Base-by-base conservation (phyloP, 2,888 invertebrate species). In the Autographa gamma region DNA sequence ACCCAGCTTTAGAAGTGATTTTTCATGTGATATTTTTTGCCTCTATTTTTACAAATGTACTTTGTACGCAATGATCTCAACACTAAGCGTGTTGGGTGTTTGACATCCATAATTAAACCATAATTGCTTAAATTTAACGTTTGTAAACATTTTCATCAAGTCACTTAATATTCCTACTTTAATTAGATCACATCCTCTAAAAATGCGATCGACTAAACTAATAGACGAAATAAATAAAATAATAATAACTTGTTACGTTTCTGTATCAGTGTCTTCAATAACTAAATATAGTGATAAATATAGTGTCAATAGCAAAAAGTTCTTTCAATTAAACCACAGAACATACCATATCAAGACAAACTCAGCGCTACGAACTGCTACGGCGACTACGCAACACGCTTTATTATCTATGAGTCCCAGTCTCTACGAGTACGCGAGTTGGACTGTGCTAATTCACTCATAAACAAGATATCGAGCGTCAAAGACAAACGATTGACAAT, bases 401-500 rank as follows among this genome's bases (percentile, higher is more conserved):
- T 41, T 41, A 41, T 13, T 41, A 41, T 13, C 13, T 13, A 41
- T 41, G 41, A 13, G 13, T 11, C 2, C 11, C 38, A 7, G 38
- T 38, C 5, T 7, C 38, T 16, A 14, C 16, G 11, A 11, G 38
- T 11, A 38, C 43, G 43, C 16, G 5, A 43, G 43, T 43, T 43
- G 16, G 16, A 16, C 3, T 43, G 48, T n/a, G n/a, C 58, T 34
- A 62, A 69, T 75, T 69, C 70, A 48, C 19, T 48, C 38, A 18
- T 63, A 66, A 16, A 58, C 52, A 43, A 54, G 43, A 73, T 75
- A 72, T 69, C 43, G 32, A 63, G 56, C 48, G 60, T 77, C 70
- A 74, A 74, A 74, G 70, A 48, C 67, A 74, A 74, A 66, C 67
- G 56, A 56, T 61, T 67, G 73, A 73, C 75, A 74, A 73, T 74